Percentiles rank a stretch among this genome's conserved stretches.
phyloP scores from a whole-genome alignment of 2,888 invertebrate genomes.

The Thymelicus acteon region DNA sequence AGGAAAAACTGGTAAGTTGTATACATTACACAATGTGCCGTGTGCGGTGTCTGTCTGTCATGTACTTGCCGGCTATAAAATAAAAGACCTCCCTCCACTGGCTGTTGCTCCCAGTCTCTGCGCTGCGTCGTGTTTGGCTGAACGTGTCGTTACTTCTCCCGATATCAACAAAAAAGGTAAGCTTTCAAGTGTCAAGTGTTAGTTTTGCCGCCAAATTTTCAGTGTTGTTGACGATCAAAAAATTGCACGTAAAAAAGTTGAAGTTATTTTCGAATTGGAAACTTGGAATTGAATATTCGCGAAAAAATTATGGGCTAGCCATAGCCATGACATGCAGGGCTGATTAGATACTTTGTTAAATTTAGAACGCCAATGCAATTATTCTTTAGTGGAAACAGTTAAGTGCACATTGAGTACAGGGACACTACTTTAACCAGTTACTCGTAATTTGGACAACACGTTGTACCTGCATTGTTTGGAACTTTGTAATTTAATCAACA shows the following conservation, averaged over 20 bases:
- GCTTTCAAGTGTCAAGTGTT: conserved; percentile 41
- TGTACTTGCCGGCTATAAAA: conserved; percentile 56
- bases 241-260: no score
- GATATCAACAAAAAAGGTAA: conserved; percentile 56
- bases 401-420: conserved; percentile 27
- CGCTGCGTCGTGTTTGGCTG: conserved; percentile 48
- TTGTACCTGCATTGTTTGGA: neutral
- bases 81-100: conserved; percentile 59
- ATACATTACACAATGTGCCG: conserved; percentile 26
- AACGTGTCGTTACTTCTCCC: conserved; percentile 47
- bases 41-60: conserved; percentile 6
- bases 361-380: neutral
- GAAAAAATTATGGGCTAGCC: neutral
- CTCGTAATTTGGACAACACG: neutral
- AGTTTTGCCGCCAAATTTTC: conserved; percentile 4
- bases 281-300: neutral
- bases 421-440: neutral
- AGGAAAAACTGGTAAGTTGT: conserved; percentile 46
- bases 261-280: no score
- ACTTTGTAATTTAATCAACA: no score
- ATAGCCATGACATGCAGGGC: neutral
- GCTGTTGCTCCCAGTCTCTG: conserved; percentile 56
- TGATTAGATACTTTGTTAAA: neutral
- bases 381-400: conserved; percentile 23
- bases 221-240: no score